These are phyloP conservation scores for Catharus fuscescens DNA, from an alignment of 2,113 vertebrate species.

Conservation along the genomic window DNA sequence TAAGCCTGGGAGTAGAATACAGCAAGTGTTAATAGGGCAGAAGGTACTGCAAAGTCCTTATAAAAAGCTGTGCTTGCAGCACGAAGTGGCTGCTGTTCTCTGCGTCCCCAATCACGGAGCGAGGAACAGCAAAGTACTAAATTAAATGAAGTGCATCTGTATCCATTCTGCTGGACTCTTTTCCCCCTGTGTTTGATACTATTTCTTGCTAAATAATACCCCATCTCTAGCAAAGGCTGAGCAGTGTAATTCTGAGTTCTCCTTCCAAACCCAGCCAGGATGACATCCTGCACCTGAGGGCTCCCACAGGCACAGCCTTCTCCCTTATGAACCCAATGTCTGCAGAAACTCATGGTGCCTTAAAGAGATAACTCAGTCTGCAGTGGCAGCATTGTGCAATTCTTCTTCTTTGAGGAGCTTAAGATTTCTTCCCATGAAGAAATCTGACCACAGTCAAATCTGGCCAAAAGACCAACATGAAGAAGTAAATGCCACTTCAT, in stretches of 20 bases:
- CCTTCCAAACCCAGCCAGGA: neutral
- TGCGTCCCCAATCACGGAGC: neutral
- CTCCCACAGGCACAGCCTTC: neutral
- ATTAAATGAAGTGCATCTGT: constrained; percentile 42
- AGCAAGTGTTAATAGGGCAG: constrained; percentile 60
- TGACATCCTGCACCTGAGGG: neutral
- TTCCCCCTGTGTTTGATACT: neutral
- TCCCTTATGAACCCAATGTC: neutral
- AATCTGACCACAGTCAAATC: too few relatives aligned
- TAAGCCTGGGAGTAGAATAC: constrained; percentile 64
- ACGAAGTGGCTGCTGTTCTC: constrained; percentile 22
- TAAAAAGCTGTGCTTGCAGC: constrained; percentile 51
- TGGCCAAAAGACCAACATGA: neutral
- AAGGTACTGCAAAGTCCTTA: constrained; percentile 54
- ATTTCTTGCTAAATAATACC: neutral
- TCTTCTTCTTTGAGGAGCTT: neutral
- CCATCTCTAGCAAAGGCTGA: neutral
- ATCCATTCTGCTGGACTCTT: neutral
- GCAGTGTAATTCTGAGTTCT: neutral
- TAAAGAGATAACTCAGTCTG: neutral
- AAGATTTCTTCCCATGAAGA: neutral
- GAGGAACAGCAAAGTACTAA: constrained; percentile 21
- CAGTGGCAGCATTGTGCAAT: neutral
- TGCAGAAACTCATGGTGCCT: neutral
- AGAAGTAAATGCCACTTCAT: neutral